A percentile compares a stretch with the other conserved stretches of the same genome.
phyloP scores from a whole-genome alignment of 2,888 invertebrate genomes.

The Mythimna albipuncta region DNA sequence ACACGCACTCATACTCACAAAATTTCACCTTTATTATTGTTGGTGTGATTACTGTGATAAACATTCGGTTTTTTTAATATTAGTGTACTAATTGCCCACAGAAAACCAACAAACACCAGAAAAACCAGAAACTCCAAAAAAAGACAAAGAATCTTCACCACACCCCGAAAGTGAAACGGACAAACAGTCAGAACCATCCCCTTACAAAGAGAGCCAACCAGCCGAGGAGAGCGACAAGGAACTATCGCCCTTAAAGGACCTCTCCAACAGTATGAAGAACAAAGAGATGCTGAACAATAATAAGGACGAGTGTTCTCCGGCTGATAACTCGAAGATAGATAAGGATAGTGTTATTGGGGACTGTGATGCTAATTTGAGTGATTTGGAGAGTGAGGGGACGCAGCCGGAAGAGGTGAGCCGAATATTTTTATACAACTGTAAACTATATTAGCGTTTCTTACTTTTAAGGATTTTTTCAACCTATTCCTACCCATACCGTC shows the following conservation, averaged over 20 bases:
- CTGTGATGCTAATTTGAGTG: conserved; percentile 91
- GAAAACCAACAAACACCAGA: conserved; percentile 72
- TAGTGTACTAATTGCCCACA: conserved; percentile 11
- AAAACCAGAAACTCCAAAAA: conserved; percentile 81
- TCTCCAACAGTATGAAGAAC: conserved; percentile 77
- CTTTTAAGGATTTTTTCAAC: too few species aligned
- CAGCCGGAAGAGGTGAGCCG: conserved; percentile 94
- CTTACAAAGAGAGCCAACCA: conserved; percentile 70
- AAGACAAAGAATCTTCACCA: conserved; percentile 75
- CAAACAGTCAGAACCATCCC: conserved; percentile 69
- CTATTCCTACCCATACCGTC: too few species aligned
- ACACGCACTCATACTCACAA: too few species aligned
- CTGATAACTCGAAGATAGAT: conserved; percentile 86
- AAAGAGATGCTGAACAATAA: conserved; percentile 85
- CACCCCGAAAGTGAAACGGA: conserved; percentile 68
- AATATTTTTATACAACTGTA: not conserved
- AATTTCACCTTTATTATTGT: too few species aligned
- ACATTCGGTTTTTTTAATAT: too few species aligned
- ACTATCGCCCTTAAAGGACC: conserved; percentile 79
- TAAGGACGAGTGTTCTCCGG: conserved; percentile 86
- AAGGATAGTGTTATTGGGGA: conserved; percentile 93
- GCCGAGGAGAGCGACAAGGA: conserved; percentile 78
- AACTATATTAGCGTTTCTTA: too few species aligned
- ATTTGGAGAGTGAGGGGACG: conserved; percentile 96
- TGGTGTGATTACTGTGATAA: too few species aligned